Evolutionary conservation across 35 echinoderm and acorn worm genomes (phyloP).

Genomic region (Ophiothrix spiculata): DNA sequence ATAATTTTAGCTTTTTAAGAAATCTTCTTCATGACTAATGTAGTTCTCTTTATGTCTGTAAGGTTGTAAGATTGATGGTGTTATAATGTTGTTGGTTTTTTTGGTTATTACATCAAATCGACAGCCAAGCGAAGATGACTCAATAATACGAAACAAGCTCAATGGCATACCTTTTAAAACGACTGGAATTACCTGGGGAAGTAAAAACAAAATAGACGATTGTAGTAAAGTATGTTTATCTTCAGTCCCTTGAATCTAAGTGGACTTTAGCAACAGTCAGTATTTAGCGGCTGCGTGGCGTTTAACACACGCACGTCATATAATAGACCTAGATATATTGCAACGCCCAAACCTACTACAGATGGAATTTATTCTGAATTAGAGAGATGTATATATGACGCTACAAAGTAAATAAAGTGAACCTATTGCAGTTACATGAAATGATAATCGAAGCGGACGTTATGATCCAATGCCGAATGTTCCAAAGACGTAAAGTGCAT

Average conservation of each 20-base stretch:
- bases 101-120: too few species aligned
- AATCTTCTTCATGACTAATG: too few species aligned
- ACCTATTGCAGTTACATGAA: not conserved
- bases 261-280: not conserved
- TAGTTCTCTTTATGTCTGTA: too few species aligned
- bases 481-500: not conserved
- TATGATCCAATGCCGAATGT: constrained; percentile 5
- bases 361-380: not conserved
- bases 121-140: not conserved
- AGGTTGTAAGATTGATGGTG: too few species aligned
- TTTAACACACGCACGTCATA: not conserved
- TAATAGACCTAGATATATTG: not conserved
- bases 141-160: not conserved
- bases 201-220: not conserved
- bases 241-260: not conserved
- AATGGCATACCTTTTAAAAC: not conserved
- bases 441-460: not conserved
- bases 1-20: too few species aligned
- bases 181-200: not conserved
- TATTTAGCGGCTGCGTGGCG: not conserved
- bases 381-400: not conserved
- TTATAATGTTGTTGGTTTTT: too few species aligned
- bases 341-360: not conserved
- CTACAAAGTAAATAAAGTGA: not conserved
- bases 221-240: constrained; percentile 16